phyloP scores from a whole-genome alignment of 2,797 vertebrate species.

The Capromys pilorides region DNA sequence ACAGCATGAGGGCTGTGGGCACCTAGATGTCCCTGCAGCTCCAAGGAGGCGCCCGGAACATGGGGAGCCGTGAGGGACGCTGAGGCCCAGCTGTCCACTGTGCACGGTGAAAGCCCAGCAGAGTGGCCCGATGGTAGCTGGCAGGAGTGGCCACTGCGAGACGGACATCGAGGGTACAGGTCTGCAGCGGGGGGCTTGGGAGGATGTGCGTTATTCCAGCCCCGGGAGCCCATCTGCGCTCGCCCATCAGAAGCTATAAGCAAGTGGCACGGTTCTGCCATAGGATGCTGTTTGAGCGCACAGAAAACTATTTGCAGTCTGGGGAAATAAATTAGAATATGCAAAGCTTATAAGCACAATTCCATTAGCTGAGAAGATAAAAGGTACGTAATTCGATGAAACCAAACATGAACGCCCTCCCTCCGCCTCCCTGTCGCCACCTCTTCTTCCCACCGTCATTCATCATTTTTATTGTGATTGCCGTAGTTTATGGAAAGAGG shows the following conservation, averaged over 20 bases:
- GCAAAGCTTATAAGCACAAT: conserved; percentile 42
- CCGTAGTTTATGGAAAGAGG: conserved; percentile 48
- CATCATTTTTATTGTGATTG: conserved; percentile 68
- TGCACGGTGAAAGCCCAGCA: rapidly evolving
- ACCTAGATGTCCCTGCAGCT: rapidly evolving
- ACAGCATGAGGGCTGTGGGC: background rate
- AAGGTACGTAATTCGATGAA: conserved; percentile 55
- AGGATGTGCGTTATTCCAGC: background rate
- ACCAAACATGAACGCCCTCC: conserved; percentile 1
- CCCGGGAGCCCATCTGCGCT: rapidly evolving
- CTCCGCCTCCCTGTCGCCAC: background rate
- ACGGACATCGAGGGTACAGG: background rate
- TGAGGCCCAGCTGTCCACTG: rapidly evolving
- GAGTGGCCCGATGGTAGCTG: rapidly evolving
- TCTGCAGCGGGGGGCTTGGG: too few relatives aligned
- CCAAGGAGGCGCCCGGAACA: rapidly evolving
- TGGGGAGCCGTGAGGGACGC: rapidly evolving
- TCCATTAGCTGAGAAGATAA: conserved; percentile 49
- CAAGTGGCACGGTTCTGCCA: background rate
- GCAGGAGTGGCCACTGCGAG: rapidly evolving
- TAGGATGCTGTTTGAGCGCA: background rate
- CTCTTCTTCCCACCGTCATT: conserved; percentile 8
- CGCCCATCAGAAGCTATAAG: background rate
- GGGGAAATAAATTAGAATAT: conserved; percentile 53
- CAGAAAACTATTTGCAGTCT: background rate